Evolutionary conservation across 2,888 invertebrate genomes (phyloP).

Genomic region (Temnothorax rugatulus): DNA sequence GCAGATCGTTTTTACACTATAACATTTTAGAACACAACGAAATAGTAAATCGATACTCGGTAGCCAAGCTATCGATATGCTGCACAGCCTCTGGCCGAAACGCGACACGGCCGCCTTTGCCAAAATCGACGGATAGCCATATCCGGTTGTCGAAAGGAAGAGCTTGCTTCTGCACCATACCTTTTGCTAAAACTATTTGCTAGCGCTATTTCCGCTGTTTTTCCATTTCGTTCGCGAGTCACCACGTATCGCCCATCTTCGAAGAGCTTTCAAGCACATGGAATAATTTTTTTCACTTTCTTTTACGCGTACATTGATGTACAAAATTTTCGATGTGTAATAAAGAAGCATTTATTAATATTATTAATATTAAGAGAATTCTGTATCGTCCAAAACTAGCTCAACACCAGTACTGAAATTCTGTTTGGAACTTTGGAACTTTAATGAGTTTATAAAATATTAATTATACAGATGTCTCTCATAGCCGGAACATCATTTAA

Average conservation of each 20-base stretch:
- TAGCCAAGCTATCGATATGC: slow-evolving; percentile 48
- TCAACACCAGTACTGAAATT: background rate
- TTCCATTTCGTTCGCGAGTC: slow-evolving; percentile 40
- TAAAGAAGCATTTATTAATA: background rate
- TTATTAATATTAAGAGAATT: background rate
- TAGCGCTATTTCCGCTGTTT: slow-evolving; percentile 45
- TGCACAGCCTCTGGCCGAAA: slow-evolving; percentile 32
- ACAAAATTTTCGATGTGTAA: background rate
- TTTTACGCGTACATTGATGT: background rate
- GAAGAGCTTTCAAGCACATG: too few relatives aligned
- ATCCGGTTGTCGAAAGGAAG: slow-evolving; percentile 55
- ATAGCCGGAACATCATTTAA: background rate
- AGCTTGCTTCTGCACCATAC: slow-evolving; percentile 28
- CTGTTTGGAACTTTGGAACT: background rate
- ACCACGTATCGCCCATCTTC: background rate
- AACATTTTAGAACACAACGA: slow-evolving; percentile 29
- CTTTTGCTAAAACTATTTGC: slow-evolving; percentile 40
- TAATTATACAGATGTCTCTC: background rate
- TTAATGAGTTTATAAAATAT: background rate
- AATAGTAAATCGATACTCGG: slow-evolving; percentile 53
- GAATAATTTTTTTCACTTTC: background rate
- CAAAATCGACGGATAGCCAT: slow-evolving; percentile 46
- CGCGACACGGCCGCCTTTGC: slow-evolving; percentile 45
- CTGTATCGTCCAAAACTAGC: background rate
- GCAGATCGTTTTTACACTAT: slow-evolving; percentile 41